phyloP scores from a whole-genome alignment of 2,113 vertebrate genomes.

The Hemiscyllium ocellatum region DNA sequence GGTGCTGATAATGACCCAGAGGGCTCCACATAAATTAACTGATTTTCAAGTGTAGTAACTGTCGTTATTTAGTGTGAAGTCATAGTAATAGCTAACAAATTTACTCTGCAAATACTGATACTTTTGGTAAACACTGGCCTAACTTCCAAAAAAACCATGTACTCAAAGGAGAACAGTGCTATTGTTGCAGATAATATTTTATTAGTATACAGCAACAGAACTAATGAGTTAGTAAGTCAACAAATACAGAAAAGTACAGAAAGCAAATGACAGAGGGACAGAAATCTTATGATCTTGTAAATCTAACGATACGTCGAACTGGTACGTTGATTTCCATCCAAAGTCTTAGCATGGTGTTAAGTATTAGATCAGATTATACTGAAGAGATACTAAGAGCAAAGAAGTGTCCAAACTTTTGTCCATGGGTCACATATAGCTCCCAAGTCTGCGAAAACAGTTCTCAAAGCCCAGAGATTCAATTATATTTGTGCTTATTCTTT shows the following conservation, averaged over 20 bases:
- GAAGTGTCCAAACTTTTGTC: background rate
- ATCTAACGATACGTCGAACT: background rate
- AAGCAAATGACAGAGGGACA: constrained; percentile 22
- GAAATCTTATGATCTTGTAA: background rate
- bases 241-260: constrained; percentile 25
- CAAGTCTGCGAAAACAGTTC: background rate
- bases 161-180: constrained; percentile 9
- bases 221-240: constrained; percentile 17
- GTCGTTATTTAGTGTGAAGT: background rate
- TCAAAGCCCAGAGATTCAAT: background rate
- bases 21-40: background rate
- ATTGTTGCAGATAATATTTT: constrained; percentile 20
- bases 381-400: background rate
- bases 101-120: background rate
- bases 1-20: background rate
- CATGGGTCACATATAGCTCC: background rate
- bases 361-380: constrained; percentile 22
- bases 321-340: constrained; percentile 8
- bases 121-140: background rate
- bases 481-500: background rate
- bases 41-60: background rate
- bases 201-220: constrained; percentile 33
- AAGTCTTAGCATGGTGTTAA: background rate
- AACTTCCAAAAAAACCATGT: background rate
- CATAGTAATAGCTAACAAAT: background rate